A percentile compares a stretch with the other conserved stretches of the same genome.
These are phyloP conservation scores for Rhodinocichla rosea DNA, from an alignment of 2,113 vertebrate genomes.

Conservation along the genomic window DNA sequence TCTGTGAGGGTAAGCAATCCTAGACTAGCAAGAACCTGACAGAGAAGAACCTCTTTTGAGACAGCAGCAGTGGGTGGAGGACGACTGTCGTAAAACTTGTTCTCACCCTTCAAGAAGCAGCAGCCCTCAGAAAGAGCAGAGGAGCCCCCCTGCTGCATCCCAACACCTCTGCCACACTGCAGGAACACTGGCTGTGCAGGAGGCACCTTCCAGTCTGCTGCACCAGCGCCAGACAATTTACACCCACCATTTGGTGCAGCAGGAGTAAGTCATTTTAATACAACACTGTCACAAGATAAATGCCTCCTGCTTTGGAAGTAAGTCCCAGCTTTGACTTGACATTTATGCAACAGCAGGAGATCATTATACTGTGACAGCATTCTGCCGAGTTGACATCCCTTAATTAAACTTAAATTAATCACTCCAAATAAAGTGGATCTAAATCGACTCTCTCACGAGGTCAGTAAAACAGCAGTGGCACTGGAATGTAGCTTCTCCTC, in stretches of 20 bases:
- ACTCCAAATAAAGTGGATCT: conserved; percentile 48
- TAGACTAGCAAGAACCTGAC: neutral
- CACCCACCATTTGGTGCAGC: conserved; percentile 47
- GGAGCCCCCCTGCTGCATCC: neutral
- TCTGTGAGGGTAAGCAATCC: neutral
- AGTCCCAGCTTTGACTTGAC: conserved; percentile 50
- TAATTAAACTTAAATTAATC: conserved; percentile 68
- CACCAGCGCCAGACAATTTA: conserved; percentile 54
- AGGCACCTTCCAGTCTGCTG: conserved; percentile 53
- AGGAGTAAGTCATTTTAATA: conserved; percentile 61
- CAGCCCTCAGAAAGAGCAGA: neutral
- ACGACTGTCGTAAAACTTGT: neutral
- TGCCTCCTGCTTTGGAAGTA: conserved; percentile 50
- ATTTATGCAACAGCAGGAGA: conserved; percentile 67
- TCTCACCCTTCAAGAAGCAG: neutral
- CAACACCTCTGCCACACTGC: neutral
- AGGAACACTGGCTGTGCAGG: neutral
- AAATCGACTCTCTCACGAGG: conserved; percentile 27
- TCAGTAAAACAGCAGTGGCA: neutral
- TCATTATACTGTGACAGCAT: conserved; percentile 62
- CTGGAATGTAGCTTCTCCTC: neutral
- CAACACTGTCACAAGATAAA: conserved; percentile 57
- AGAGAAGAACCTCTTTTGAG: neutral
- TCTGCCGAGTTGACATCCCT: conserved; percentile 53
- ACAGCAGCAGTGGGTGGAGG: neutral